These are phyloP conservation scores for Thyatira batis DNA, from an alignment of 2,888 invertebrate species.

Conservation along the genomic window DNA sequence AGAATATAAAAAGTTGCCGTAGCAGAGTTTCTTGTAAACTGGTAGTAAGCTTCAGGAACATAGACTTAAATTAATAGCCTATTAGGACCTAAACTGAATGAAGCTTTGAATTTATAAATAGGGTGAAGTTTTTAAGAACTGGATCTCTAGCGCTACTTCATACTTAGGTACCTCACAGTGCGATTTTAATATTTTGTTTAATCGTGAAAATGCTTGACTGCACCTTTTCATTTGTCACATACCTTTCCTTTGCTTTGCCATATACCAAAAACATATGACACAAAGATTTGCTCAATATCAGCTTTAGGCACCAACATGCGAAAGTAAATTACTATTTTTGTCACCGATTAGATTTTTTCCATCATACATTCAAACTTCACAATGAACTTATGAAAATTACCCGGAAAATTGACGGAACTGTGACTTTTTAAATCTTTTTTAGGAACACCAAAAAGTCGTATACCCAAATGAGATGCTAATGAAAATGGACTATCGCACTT, in stretches of 20 bases:
- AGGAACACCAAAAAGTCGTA: constrained; percentile 29
- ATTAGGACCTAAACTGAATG: too few relatives aligned
- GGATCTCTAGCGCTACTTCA: too few relatives aligned
- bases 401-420: constrained; percentile 58
- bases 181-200: too few relatives aligned
- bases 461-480: constrained; percentile 34
- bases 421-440: constrained; percentile 55
- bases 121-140: too few relatives aligned
- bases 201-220: too few relatives aligned
- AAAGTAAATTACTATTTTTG: constrained; percentile 52
- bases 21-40: too few relatives aligned
- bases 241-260: neutral
- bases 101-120: too few relatives aligned
- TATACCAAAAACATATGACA: neutral
- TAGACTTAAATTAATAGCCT: too few relatives aligned
- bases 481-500: constrained; percentile 36
- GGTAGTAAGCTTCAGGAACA: too few relatives aligned
- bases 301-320: constrained; percentile 39
- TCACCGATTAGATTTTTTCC: constrained; percentile 53
- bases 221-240: too few relatives aligned
- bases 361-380: constrained; percentile 61
- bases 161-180: too few relatives aligned
- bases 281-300: constrained; percentile 3
- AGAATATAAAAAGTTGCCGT: too few relatives aligned
- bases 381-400: constrained; percentile 54